These are phyloP conservation scores for Notoglanidium macrostoma DNA, from an alignment of 2,797 vertebrate genomes.

Conservation along the genomic window DNA sequence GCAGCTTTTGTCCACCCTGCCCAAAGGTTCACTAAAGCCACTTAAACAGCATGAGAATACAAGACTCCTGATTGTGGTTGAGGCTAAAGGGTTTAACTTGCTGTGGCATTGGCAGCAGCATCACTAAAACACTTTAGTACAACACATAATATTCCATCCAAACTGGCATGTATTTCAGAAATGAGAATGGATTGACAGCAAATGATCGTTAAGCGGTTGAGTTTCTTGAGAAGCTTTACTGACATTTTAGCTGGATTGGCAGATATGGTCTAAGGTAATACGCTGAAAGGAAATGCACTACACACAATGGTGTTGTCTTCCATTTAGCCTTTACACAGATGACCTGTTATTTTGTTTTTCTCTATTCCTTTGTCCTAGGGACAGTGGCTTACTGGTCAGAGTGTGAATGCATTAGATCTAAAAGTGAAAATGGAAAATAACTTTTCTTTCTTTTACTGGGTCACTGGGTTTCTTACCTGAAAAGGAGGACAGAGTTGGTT, in stretches of 20 bases:
- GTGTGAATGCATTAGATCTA: not conserved
- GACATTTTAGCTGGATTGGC: conserved; percentile 7
- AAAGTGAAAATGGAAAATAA: conserved; percentile 14
- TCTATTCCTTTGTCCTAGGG: not conserved
- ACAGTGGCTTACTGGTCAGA: not conserved
- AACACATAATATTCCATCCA: not conserved
- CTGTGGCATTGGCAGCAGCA: not conserved
- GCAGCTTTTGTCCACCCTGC: not conserved
- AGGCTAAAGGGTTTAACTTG: conserved; percentile 8
- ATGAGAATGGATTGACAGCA: conserved; percentile 13
- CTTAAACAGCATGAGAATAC: not conserved
- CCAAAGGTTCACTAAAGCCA: not conserved
- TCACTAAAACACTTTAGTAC: not conserved
- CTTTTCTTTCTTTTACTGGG: not conserved
- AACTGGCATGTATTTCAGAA: not conserved
- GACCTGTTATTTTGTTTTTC: not conserved
- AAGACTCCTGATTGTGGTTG: not conserved
- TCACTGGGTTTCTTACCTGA: not conserved
- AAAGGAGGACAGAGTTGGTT: not conserved
- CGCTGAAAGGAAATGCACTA: conserved; percentile 1
- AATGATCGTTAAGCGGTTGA: not conserved
- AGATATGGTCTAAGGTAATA: not conserved
- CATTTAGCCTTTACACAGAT: not conserved
- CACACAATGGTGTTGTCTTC: conserved; percentile 12
- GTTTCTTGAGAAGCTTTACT: conserved; percentile 20